Evolutionary conservation across 1,140 invertebrate genomes (phyloP).

Genomic region (Rhyacophila brunnea): DNA sequence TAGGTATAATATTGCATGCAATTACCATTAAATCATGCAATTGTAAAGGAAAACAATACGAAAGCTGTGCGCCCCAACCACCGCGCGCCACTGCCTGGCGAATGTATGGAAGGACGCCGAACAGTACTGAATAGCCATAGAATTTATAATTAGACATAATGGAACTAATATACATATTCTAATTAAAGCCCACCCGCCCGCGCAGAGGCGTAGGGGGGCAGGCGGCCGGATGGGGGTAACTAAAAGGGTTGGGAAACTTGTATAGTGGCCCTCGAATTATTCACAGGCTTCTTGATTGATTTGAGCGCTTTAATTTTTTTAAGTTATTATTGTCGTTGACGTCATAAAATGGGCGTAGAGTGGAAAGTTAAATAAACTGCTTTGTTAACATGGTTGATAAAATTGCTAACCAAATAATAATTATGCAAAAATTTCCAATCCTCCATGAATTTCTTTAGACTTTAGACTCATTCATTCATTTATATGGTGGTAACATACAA

Average conservation of each 20-base stretch:
- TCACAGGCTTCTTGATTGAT: slow-evolving; percentile 34
- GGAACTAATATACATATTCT: slow-evolving; percentile 38
- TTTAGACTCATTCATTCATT: no score
- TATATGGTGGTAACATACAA: no score
- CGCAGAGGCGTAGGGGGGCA: background rate
- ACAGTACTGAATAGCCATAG: slow-evolving; percentile 37
- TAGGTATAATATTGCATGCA: no score
- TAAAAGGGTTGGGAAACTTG: slow-evolving; percentile 17
- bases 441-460: no score
- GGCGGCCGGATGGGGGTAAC: background rate
- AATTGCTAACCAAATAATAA: no score
- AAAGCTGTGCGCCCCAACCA: slow-evolving; percentile 5
- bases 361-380: no score
- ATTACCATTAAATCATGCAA: no score
- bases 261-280: slow-evolving; percentile 31
- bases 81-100: slow-evolving; percentile 10
- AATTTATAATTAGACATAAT: slow-evolving; percentile 38
- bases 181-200: slow-evolving; percentile 36
- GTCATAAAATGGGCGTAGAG: no score
- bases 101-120: slow-evolving; percentile 18
- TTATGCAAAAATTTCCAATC: no score
- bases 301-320: slow-evolving; percentile 21
- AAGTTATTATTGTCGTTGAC: no score
- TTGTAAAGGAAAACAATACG: no score
- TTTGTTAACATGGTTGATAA: no score